These are phyloP conservation scores for Callithrix jacchus DNA, from an alignment of 2,113 vertebrate species.

Conservation along the genomic window DNA sequence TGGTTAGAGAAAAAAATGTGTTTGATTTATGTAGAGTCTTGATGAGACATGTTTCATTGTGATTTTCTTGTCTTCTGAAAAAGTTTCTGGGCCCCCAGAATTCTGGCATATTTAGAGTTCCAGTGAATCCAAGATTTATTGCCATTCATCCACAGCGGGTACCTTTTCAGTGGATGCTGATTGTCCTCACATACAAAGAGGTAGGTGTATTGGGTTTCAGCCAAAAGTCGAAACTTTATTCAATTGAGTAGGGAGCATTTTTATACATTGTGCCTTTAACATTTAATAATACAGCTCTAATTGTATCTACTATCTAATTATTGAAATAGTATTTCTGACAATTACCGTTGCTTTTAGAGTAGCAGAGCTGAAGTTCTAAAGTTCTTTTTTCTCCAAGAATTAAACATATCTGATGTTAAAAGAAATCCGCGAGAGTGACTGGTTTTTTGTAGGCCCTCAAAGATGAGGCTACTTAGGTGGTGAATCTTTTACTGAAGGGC, in stretches of 20 bases:
- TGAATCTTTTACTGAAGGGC: neutral
- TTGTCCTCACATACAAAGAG: neutral
- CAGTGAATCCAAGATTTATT: neutral
- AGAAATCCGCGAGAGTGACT: neutral
- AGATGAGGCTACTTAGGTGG: neutral
- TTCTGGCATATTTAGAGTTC: neutral
- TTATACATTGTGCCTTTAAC: neutral
- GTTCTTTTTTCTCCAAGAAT: neutral
- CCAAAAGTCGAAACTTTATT: constrained; percentile 11
- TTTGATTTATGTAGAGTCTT: neutral
- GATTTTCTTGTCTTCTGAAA: constrained; percentile 27
- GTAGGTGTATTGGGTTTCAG: neutral
- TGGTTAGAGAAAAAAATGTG: neutral
- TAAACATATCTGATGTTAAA: constrained; percentile 7
- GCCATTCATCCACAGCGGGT: neutral
- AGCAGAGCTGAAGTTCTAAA: neutral
- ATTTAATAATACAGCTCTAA: neutral
- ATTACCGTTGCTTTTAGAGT: neutral
- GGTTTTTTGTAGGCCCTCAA: neutral
- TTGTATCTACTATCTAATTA: neutral
- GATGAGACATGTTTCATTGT: neutral
- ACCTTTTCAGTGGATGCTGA: neutral
- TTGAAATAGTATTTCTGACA: constrained; percentile 26
- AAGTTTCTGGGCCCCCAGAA: neutral
- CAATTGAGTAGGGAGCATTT: neutral